Evolutionary conservation across 2,113 vertebrate genomes (phyloP).

Genomic region (Neodontobutis hainanensis): DNA sequence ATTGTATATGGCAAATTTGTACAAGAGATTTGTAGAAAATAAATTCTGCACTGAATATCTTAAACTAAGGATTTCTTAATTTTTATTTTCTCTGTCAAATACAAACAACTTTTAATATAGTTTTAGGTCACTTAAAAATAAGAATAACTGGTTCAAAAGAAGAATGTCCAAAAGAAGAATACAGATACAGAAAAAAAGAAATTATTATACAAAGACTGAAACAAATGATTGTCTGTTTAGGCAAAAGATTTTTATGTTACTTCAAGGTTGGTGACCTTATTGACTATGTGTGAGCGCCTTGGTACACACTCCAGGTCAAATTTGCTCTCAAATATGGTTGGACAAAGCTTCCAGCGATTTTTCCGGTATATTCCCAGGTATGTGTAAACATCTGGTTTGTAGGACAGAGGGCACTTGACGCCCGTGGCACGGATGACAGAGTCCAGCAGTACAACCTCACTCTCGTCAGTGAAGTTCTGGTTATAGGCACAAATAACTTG

Average conservation of each 20-base stretch:
- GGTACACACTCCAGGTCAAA: conserved; percentile 87
- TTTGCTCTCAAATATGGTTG: conserved; percentile 91
- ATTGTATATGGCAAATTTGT: conserved; percentile 64
- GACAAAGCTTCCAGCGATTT: conserved; percentile 90
- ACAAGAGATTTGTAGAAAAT: neutral
- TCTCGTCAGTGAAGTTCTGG: conserved; percentile 85
- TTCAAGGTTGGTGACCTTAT: conserved; percentile 84
- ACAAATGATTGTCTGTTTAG: neutral
- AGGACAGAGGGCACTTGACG: conserved; percentile 85
- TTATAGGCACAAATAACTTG: conserved; percentile 91
- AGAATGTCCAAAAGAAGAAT: too few relatives aligned
- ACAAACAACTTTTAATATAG: conserved; percentile 3
- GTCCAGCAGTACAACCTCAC: conserved; percentile 82
- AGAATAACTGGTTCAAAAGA: too few relatives aligned
- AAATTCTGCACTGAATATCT: neutral
- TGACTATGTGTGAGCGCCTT: conserved; percentile 83
- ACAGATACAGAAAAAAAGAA: conserved; percentile 13
- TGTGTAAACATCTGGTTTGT: conserved; percentile 91
- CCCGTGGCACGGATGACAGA: conserved; percentile 82
- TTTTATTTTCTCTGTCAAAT: neutral
- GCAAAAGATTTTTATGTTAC: conserved; percentile 72
- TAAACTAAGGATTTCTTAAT: conserved; percentile 24
- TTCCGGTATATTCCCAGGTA: conserved; percentile 89
- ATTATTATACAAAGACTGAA: neutral
- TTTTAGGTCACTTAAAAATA: conserved; percentile 16